These are phyloP conservation scores for Apantesis nais DNA, from an alignment of 2,888 invertebrate genomes.

Conservation along the genomic window DNA sequence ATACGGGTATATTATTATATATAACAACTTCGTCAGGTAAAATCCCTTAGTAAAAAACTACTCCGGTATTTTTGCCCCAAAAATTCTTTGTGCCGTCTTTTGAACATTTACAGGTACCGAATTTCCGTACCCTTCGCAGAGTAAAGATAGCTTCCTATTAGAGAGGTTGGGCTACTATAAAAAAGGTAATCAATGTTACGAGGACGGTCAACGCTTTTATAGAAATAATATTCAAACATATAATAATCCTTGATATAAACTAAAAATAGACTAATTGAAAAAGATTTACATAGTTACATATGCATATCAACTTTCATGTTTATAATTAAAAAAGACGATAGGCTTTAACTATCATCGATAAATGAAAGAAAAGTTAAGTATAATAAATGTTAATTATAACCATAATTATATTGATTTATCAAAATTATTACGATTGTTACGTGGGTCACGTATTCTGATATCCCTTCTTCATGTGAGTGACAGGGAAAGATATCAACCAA, in stretches of 20 bases:
- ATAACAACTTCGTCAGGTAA: background rate
- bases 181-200: background rate
- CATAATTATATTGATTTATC: too few species aligned
- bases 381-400: too few species aligned
- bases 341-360: too few species aligned
- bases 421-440: too few species aligned
- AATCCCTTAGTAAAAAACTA: background rate
- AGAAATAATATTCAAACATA: background rate
- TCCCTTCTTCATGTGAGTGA: too few species aligned
- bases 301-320: background rate
- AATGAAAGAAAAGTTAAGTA: too few species aligned
- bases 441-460: too few species aligned
- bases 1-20: background rate
- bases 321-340: background rate
- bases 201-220: background rate
- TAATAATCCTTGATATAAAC: background rate
- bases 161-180: background rate
- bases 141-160: background rate
- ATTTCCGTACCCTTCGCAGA: background rate
- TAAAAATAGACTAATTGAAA: background rate
- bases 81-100: background rate
- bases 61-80: background rate
- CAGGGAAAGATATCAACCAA: too few species aligned
- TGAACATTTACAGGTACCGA: background rate
- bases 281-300: background rate